Base-by-base conservation (phyloP, 2,888 invertebrate species). In the Papilio demoleus region DNA sequence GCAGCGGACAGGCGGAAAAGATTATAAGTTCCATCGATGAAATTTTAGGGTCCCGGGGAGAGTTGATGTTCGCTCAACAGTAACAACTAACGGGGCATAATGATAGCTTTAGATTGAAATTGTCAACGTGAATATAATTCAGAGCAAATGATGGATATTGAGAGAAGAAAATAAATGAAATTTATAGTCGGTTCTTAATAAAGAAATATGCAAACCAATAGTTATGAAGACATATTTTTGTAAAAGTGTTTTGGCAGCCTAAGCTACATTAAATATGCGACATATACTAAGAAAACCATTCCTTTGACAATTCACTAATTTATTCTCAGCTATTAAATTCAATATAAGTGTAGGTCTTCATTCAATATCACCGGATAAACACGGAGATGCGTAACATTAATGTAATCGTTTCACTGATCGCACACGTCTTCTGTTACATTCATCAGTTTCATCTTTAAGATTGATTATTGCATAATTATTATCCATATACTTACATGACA, bases 401-500 rank as follows among this genome's bases (percentile, higher is more conserved):
- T 64, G 27, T n/a, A 53, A 53, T 58, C 42, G 62, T 62, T 53
- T 47, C 60, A 36, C 6, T 53, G 14, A 60, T n/a, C 34, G 31
- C 8, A n/a, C 17, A 17, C 24, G 45, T 67, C 40, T 40, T 62
- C 56, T 31, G 56, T 67, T 56, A 45, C 38, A 14, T 36, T n/a
- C 14, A 53, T 42, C 22, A 11, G 59, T 67, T 62, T 45, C 64
- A 47, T 66, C 38, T 9, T 47, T 38, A 36, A 14, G 24, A 27
- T 65, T 12, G 31, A 68, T 47, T 56, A 38, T 24, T 40, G 2
- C 40, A 42, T n/a, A 50, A 58, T 34, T 40, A 36, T 45, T 53
- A 17, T 67, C 63, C 2, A 40, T 19, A 74, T 77, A 83, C 88
- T 85, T 77, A 92, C 92, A 87, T 72, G 91, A 88, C 77, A 92